phyloP scores from a whole-genome alignment of 2,113 vertebrate species.

The Tringa solitaria region DNA sequence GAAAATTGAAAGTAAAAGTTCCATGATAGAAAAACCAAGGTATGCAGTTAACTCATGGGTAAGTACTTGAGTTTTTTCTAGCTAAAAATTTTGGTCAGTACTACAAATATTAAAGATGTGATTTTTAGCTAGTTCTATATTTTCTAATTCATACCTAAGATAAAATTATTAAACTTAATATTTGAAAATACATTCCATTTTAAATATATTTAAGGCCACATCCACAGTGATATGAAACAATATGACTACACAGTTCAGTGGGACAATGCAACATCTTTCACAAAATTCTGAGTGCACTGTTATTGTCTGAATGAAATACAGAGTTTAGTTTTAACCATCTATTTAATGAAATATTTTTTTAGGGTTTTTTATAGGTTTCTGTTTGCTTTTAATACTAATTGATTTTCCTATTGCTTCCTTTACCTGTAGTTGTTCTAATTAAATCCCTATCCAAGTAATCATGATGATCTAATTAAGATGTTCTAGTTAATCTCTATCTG shows the following conservation, averaged over 20 bases:
- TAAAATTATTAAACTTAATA: neutral
- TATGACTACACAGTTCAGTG: neutral
- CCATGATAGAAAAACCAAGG: neutral
- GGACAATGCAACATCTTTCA: neutral
- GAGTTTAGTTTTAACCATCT: neutral
- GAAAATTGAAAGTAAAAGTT: neutral
- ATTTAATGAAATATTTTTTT: neutral
- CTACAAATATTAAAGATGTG: neutral
- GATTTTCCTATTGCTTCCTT: conserved; percentile 22
- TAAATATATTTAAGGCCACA: neutral
- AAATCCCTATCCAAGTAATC: conserved; percentile 23
- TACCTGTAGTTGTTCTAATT: conserved; percentile 15
- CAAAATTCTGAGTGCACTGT: neutral
- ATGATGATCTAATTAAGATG: conserved; percentile 16
- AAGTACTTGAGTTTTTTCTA: neutral
- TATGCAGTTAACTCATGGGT: neutral
- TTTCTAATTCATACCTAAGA: neutral
- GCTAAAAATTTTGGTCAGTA: neutral
- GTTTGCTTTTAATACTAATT: conserved; percentile 18
- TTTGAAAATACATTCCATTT: neutral
- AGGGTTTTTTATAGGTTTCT: neutral
- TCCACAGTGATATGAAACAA: neutral
- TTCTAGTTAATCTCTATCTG: neutral
- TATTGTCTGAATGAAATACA: neutral
- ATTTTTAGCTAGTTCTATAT: neutral